Conservation (phyloP, 2,113 vertebrate genomes). For the Ophthalmolycus amberensis region DNA sequence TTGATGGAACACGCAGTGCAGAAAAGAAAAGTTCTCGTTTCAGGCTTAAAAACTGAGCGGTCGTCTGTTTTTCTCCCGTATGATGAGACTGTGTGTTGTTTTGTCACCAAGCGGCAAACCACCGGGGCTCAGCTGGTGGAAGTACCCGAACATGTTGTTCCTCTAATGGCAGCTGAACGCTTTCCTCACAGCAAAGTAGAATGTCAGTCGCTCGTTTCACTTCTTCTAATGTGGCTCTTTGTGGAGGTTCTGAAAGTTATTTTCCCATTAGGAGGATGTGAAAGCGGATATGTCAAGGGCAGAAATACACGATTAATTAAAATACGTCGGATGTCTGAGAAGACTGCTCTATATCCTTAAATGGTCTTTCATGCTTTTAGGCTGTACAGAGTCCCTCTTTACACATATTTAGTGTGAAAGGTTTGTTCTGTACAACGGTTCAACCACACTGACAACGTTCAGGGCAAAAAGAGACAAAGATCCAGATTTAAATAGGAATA, state of each 20-base stretch:
- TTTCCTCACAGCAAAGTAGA: not conserved
- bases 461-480: not conserved
- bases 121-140: conserved; percentile 8
- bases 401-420: not conserved
- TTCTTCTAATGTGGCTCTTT: conserved; percentile 19
- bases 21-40: not conserved
- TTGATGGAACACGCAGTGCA: not conserved
- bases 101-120: not conserved
- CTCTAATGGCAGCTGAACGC: not conserved
- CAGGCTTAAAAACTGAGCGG: not conserved
- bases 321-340: not conserved
- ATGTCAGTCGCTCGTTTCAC: conserved; percentile 24
- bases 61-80: not conserved
- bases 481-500: too few relatives aligned
- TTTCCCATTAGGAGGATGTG: conserved; percentile 27
- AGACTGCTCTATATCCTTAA: not conserved
- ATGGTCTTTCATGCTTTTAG: not conserved
- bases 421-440: not conserved
- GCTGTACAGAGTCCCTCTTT: not conserved
- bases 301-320: not conserved
- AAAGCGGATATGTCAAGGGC: conserved; percentile 23
- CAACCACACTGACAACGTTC: not conserved
- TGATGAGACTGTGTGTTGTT: not conserved
- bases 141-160: conserved; percentile 22
- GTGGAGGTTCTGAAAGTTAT: conserved; percentile 12